Evolutionary conservation across 2,797 vertebrate genomes (phyloP).

Genomic region (Chloroceryle inda): DNA sequence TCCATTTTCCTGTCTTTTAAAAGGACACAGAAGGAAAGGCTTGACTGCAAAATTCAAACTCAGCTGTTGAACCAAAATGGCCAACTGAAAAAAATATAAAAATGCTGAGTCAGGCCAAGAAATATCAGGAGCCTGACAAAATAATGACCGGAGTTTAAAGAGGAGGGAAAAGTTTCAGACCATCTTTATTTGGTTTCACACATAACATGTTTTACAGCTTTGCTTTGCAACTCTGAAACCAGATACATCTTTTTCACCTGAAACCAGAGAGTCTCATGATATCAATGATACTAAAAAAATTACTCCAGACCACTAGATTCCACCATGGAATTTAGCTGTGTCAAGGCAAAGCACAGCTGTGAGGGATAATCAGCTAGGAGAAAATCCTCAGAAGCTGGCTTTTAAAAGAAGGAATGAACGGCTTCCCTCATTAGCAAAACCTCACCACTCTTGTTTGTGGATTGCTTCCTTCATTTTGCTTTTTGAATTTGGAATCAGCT

Average conservation of each 20-base stretch:
- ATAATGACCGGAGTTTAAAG: neutral
- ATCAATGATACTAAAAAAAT: neutral
- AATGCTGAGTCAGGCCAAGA: neutral
- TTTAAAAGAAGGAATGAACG: neutral
- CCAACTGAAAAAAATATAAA: neutral
- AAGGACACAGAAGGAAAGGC: neutral
- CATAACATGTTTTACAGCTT: neutral
- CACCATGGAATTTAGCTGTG: neutral
- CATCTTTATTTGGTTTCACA: neutral
- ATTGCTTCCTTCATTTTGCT: neutral
- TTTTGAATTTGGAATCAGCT: neutral
- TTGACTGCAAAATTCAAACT: neutral
- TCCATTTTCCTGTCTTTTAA: neutral
- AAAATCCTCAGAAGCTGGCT: neutral
- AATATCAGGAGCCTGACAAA: neutral
- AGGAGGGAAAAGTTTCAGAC: neutral
- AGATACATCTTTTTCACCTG: neutral
- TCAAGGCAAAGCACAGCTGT: neutral
- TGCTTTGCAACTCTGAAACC: neutral
- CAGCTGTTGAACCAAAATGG: accelerated
- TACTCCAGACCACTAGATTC: neutral
- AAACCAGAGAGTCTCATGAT: neutral
- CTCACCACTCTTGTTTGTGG: neutral
- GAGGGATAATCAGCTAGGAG: neutral
- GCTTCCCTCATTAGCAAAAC: neutral